Evolutionary conservation across 1,140 invertebrate genomes (phyloP).

Genomic region (Sminthurides bifidus): DNA sequence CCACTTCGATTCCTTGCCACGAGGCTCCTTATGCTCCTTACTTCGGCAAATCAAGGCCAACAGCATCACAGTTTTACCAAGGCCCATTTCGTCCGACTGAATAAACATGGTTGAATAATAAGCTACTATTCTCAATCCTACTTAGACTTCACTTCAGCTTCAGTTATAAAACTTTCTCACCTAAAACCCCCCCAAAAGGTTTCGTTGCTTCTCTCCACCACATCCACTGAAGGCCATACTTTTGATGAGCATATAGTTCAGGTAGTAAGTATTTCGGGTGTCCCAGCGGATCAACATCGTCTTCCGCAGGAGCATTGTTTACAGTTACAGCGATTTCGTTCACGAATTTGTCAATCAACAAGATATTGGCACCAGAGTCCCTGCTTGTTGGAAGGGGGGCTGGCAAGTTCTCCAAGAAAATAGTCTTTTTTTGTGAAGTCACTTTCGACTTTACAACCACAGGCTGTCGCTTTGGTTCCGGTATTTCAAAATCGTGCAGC

Average conservation of each 20-base stretch:
- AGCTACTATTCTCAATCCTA: neutral
- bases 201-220: slow-evolving; percentile 72
- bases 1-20: slow-evolving; percentile 32
- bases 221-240: slow-evolving; percentile 75
- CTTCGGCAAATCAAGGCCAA: slow-evolving; percentile 54
- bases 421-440: too few relatives aligned
- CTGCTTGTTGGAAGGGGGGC: too few relatives aligned
- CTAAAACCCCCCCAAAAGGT: slow-evolving; percentile 65
- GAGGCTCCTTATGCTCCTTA: slow-evolving; percentile 30
- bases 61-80: slow-evolving; percentile 87
- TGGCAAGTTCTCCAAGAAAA: too few relatives aligned
- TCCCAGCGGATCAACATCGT: neutral
- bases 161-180: slow-evolving; percentile 32
- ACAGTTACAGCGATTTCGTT: too few relatives aligned
- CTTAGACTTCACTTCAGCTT: neutral
- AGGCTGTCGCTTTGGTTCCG: neutral
- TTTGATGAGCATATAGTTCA: slow-evolving; percentile 71
- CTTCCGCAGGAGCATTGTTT: neutral
- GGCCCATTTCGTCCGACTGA: slow-evolving; percentile 88
- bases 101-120: slow-evolving; percentile 27
- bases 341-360: too few relatives aligned
- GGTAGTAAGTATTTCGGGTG: slow-evolving; percentile 42
- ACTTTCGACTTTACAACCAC: too few relatives aligned
- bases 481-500: neutral
- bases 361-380: too few relatives aligned